Conservation (phyloP, 2,113 vertebrate genomes). For the Otus sunia region DNA sequence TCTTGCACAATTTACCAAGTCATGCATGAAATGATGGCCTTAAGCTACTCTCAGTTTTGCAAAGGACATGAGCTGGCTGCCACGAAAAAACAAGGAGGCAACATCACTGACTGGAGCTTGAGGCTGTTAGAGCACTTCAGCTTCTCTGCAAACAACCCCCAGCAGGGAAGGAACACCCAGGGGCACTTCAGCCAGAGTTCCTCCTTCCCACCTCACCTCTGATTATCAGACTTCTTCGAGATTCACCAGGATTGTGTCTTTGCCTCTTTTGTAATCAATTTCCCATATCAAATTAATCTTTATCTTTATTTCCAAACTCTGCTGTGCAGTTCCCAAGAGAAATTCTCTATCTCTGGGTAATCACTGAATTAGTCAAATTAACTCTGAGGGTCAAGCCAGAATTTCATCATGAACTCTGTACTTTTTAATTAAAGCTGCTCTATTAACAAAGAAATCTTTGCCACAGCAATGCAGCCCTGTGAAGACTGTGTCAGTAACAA, state of each 20-base stretch:
- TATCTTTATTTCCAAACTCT: neutral
- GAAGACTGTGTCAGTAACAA: neutral
- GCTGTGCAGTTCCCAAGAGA: neutral
- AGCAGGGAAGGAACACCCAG: neutral
- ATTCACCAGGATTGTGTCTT: neutral
- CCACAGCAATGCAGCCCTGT: neutral
- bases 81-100: neutral
- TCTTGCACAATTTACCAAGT: constrained; percentile 67
- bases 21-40: constrained; percentile 65
- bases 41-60: constrained; percentile 50
- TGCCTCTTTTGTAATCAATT: neutral
- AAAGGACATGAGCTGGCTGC: constrained; percentile 56
- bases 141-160: neutral
- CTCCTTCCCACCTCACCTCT: neutral
- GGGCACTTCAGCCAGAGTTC: neutral
- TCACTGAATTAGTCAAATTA: neutral
- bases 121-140: neutral
- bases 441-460: neutral
- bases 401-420: neutral
- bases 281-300: neutral
- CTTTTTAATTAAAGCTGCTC: constrained; percentile 37
- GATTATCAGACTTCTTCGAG: neutral
- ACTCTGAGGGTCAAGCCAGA: neutral
- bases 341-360: neutral
- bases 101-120: neutral